These are phyloP conservation scores for Propithecus coquereli DNA, from an alignment of 2,113 vertebrate species.

Conservation along the genomic window DNA sequence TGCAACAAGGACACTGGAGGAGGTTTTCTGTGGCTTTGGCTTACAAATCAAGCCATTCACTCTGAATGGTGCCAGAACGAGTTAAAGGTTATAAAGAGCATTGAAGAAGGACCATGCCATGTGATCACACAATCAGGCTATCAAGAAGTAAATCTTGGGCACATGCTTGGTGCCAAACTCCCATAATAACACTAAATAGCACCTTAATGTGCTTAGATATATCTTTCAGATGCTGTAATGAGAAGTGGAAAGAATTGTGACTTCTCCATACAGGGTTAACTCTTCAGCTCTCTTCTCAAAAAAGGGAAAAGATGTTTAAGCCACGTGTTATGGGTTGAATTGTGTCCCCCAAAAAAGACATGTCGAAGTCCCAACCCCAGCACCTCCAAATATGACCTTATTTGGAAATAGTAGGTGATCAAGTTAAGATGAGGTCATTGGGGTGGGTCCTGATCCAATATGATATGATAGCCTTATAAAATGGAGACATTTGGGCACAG, in stretches of 20 bases:
- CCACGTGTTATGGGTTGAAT: not conserved
- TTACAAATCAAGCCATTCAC: not conserved
- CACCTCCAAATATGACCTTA: not conserved
- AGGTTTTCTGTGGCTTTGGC: not conserved
- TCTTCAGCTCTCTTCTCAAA: not conserved
- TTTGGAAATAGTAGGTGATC: not conserved
- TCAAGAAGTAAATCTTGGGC: not conserved
- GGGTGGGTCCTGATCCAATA: not conserved
- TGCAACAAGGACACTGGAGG: not conserved
- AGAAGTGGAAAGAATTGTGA: not conserved
- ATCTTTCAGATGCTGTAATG: not conserved
- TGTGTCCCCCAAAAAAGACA: not conserved
- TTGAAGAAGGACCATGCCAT: not conserved
- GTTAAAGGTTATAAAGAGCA: not conserved
- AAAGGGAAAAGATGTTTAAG: not conserved
- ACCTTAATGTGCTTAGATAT: not conserved
- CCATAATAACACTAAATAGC: not conserved
- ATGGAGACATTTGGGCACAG: not conserved
- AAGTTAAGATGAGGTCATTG: not conserved
- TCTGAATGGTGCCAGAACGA: not conserved
- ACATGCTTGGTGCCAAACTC: not conserved
- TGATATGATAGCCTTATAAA: not conserved
- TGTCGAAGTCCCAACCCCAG: not conserved
- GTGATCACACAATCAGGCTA: not conserved
- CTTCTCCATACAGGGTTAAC: not conserved